Conservation (phyloP, 2,888 invertebrate species). For the Dolichomitus sp. region DNA sequence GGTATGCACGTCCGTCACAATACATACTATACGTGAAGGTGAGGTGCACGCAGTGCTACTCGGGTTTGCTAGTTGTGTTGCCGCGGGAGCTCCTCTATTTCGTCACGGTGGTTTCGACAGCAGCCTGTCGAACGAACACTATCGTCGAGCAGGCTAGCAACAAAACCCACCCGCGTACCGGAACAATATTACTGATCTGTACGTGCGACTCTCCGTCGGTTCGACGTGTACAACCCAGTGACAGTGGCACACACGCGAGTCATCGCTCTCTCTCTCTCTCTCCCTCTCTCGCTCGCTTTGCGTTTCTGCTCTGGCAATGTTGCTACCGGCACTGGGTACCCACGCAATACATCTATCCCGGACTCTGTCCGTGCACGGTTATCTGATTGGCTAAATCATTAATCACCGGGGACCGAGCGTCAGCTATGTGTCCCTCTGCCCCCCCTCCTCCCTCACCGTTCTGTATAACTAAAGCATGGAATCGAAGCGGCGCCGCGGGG, state of each 20-base stretch:
- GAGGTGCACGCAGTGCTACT: slow-evolving; percentile 29
- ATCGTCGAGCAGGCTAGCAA: slow-evolving; percentile 58
- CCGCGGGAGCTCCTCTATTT: slow-evolving; percentile 47
- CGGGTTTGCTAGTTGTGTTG: slow-evolving; percentile 44
- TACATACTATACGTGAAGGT: slow-evolving; percentile 19
- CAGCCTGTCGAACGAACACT: slow-evolving; percentile 60
- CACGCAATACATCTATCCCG: slow-evolving; percentile 51
- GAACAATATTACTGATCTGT: slow-evolving; percentile 78
- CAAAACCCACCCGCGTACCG: slow-evolving; percentile 71
- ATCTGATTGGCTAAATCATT: slow-evolving; percentile 82
- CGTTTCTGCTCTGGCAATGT: slow-evolving; percentile 54
- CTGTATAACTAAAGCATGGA: slow-evolving; percentile 61
- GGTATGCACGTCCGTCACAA: slow-evolving; percentile 65
- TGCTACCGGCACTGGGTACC: slow-evolving; percentile 3
- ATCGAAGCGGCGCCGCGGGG: slow-evolving; percentile 67
- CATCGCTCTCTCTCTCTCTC: slow-evolving; percentile 33
- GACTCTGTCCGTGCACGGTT: slow-evolving; percentile 69
- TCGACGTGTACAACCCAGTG: slow-evolving; percentile 79
- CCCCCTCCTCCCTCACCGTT: slow-evolving; percentile 10
- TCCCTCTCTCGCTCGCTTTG: slow-evolving; percentile 56
- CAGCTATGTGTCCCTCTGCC: slow-evolving; percentile 74
- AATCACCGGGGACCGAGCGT: slow-evolving; percentile 80
- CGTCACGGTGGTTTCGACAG: slow-evolving; percentile 57
- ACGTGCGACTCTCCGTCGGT: slow-evolving; percentile 76
- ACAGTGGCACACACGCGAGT: slow-evolving; percentile 78